phyloP scores from a whole-genome alignment of 2,797 vertebrate genomes.

The Anguilla anguilla region DNA sequence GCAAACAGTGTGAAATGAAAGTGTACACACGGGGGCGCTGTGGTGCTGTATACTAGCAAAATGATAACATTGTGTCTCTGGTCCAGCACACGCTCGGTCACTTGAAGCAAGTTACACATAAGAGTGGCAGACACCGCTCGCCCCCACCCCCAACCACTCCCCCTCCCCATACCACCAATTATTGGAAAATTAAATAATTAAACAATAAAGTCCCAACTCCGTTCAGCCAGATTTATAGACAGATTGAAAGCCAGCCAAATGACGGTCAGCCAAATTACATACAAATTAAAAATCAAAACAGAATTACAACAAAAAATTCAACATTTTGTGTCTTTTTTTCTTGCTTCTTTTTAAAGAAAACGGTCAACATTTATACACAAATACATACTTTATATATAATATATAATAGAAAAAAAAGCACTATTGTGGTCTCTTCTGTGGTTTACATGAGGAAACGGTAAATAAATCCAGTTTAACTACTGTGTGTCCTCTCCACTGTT shows the following conservation, averaged over 20 bases:
- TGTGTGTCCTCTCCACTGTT: constrained; percentile 6
- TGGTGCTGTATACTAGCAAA: neutral
- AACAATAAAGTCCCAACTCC: neutral
- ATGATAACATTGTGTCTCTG: neutral
- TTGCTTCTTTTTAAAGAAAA: neutral
- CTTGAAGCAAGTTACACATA: neutral
- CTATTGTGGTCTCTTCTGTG: constrained; percentile 2
- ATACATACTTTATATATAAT: constrained; percentile 30
- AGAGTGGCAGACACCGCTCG: neutral
- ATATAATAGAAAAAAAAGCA: constrained; percentile 9
- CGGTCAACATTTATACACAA: constrained; percentile 12
- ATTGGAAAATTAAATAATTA: neutral
- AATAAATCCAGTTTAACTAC: constrained; percentile 28
- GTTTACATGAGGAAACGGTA: neutral
- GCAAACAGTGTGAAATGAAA: too few relatives aligned
- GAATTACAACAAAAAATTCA: constrained; percentile 30
- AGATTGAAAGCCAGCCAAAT: constrained; percentile 34
- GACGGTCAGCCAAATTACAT: constrained; percentile 39
- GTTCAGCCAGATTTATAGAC: constrained; percentile 38
- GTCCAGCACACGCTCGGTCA: neutral
- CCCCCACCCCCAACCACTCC: too few relatives aligned
- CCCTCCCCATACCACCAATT: neutral
- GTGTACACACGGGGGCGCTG: neutral
- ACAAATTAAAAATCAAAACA: constrained; percentile 30
- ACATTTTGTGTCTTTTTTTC: neutral